Base-by-base conservation (phyloP, 1,140 invertebrate genomes). In the Lordiphosa stackelbergi region DNA sequence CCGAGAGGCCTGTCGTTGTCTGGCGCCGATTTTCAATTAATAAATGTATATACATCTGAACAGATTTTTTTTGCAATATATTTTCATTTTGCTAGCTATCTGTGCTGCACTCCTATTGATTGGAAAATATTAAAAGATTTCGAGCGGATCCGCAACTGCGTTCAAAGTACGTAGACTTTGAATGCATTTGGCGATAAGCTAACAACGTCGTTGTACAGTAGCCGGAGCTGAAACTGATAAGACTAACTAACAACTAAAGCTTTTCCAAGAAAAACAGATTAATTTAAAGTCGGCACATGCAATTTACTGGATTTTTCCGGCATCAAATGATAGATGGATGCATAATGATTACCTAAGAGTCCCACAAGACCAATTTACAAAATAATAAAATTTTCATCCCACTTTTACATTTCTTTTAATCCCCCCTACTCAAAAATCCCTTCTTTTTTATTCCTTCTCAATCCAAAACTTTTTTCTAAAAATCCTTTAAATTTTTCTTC, bases 81-180 rank as follows among this genome's bases (percentile, higher is more conserved):
- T 8, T 35, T 48, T 19, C 5, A 40, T 19, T 55, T 53, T 5
- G 9, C 63, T 12, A 7, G 10, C 41, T 61, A n/a, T n/a, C 1
- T 9, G 38, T 69, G 49, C 73, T 78, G 74, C 19, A 52, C 68
- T 51, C 74, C 74, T 55, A 57, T 47, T 73, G 43, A 53, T 45
- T 54, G 74, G 66, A 59, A 79, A 81, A 63, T 57, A 43, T 54
- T 68, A 11, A 54, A 62, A 68, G 62, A 28, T 28, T 45, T 59
- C 69, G 38, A 65, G 49, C 37, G 48, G 59, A 56, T 22, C 49
- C 51, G 11, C 40, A 37, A 41, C 28, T 42, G 37, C 13, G 58
- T 55, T 36, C 72, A 77, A 72, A 66, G 69, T 77, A 53, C 56
- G 28, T 46, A 31, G 24, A 34, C 35, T n/a, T 6, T 40, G 31